Conservation (phyloP, 2,797 vertebrate genomes). For the Sylvia borin region DNA sequence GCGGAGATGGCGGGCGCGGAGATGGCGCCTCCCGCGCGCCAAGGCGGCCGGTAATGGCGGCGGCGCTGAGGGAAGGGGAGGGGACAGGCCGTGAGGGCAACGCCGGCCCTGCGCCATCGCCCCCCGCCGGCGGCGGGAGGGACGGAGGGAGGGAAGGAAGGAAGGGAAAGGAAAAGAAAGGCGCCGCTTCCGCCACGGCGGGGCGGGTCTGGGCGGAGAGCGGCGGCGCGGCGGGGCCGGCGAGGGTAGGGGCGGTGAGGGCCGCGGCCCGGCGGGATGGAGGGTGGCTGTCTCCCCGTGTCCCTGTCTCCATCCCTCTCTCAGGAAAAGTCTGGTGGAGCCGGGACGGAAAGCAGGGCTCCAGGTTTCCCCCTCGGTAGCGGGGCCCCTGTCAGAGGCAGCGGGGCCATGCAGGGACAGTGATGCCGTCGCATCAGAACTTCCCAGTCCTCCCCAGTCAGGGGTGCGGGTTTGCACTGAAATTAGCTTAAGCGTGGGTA, state of each 20-base stretch:
- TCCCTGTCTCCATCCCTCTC: background rate
- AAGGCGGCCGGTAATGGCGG: conserved; percentile 10
- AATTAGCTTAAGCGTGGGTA: background rate
- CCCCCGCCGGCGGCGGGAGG: background rate
- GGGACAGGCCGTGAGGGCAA: background rate
- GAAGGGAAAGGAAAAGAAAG: background rate
- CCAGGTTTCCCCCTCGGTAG: background rate
- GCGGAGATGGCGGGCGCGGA: background rate
- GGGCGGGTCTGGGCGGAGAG: background rate
- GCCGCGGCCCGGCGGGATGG: background rate
- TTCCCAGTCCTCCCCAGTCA: too few relatives aligned
- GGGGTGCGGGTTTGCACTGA: background rate
- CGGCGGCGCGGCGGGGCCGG: background rate
- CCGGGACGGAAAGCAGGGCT: background rate
- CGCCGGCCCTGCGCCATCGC: background rate
- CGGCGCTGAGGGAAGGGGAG: background rate
- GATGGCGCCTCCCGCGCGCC: background rate
- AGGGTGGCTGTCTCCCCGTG: background rate
- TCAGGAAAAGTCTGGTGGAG: too few relatives aligned
- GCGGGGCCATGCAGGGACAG: background rate
- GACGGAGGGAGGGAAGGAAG: background rate
- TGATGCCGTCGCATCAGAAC: background rate
- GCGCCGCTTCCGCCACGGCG: conserved; percentile 1
- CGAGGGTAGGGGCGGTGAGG: background rate
- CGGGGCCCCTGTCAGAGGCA: background rate